A percentile compares a stretch with the other conserved stretches of the same genome.
Conservation (phyloP, 2,888 invertebrate species). For the Drosophila prostipennis region DNA sequence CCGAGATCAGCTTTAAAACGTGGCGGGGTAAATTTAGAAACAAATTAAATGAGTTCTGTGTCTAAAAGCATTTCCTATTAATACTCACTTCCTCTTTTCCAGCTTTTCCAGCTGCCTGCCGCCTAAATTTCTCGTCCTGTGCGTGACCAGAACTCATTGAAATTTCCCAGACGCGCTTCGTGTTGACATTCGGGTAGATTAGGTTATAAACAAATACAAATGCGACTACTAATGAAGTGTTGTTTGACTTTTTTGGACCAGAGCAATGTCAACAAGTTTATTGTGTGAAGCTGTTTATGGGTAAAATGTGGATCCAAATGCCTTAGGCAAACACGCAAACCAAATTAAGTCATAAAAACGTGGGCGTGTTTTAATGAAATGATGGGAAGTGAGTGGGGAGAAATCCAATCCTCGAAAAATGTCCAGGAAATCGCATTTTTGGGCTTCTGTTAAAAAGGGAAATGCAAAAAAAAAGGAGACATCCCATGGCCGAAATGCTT, state of each 20-base stretch:
- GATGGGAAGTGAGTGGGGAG: neutral
- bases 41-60: slow-evolving; percentile 25
- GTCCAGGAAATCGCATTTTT: slow-evolving; percentile 20
- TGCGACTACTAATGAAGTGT: slow-evolving; percentile 74
- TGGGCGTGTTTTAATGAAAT: slow-evolving; percentile 43
- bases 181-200: slow-evolving; percentile 74
- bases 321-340: slow-evolving; percentile 59
- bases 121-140: slow-evolving; percentile 31
- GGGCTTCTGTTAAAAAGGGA: neutral
- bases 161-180: slow-evolving; percentile 54
- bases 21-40: neutral
- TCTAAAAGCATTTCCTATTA: slow-evolving; percentile 31
- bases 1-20: slow-evolving; percentile 23
- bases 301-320: neutral
- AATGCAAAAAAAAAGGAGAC: slow-evolving; percentile 3
- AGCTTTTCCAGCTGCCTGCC: neutral
- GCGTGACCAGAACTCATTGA: slow-evolving; percentile 67
- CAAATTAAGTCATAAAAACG: slow-evolving; percentile 74
- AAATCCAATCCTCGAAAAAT: slow-evolving; percentile 18
- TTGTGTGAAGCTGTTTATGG: slow-evolving; percentile 77
- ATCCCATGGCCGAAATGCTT: slow-evolving; percentile 14
- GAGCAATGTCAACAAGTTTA: slow-evolving; percentile 74
- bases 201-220: slow-evolving; percentile 76
- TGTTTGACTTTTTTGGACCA: slow-evolving; percentile 59
- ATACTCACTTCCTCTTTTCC: slow-evolving; percentile 8